These are phyloP conservation scores for Drosophila watanabei DNA, from an alignment of 1,140 invertebrate genomes.

Conservation along the genomic window DNA sequence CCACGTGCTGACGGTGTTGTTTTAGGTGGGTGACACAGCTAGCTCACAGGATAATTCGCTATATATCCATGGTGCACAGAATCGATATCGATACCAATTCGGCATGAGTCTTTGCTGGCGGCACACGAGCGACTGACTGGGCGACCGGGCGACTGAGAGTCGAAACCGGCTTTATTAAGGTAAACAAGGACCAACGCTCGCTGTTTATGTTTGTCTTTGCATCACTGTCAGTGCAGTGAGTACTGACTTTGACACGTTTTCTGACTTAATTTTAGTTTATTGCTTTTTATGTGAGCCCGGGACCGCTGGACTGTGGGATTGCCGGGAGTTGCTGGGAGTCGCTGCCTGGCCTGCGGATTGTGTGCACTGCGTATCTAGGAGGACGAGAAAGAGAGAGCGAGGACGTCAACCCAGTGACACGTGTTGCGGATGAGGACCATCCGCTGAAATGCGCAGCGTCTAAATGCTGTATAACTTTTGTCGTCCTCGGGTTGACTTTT, in stretches of 20 bases:
- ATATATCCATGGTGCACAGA: slow-evolving; percentile 16
- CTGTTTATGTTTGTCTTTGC: slow-evolving; percentile 80
- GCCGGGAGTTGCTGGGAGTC: background rate
- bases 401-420: slow-evolving; percentile 53
- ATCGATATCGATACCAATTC: slow-evolving; percentile 28
- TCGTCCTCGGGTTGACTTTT: slow-evolving; percentile 70
- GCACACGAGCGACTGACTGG: slow-evolving; percentile 7
- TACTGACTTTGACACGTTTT: slow-evolving; percentile 83
- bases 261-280: slow-evolving; percentile 84
- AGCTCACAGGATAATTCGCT: slow-evolving; percentile 42
- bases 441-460: slow-evolving; percentile 53
- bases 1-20: slow-evolving; percentile 25
- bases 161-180: slow-evolving; percentile 65
- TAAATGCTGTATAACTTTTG: slow-evolving; percentile 49
- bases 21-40: slow-evolving; percentile 21
- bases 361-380: slow-evolving; percentile 65
- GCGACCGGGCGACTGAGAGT: slow-evolving; percentile 22
- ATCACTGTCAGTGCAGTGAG: slow-evolving; percentile 77
- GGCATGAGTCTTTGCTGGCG: slow-evolving; percentile 19
- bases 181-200: slow-evolving; percentile 76
- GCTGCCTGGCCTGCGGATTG: slow-evolving; percentile 10
- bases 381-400: slow-evolving; percentile 9
- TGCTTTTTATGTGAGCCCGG: slow-evolving; percentile 68
- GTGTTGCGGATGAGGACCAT: slow-evolving; percentile 74
- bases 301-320: slow-evolving; percentile 15